Evolutionary conservation across 2,113 vertebrate genomes (phyloP).

Genomic region (Neodon shergylaensis): DNA sequence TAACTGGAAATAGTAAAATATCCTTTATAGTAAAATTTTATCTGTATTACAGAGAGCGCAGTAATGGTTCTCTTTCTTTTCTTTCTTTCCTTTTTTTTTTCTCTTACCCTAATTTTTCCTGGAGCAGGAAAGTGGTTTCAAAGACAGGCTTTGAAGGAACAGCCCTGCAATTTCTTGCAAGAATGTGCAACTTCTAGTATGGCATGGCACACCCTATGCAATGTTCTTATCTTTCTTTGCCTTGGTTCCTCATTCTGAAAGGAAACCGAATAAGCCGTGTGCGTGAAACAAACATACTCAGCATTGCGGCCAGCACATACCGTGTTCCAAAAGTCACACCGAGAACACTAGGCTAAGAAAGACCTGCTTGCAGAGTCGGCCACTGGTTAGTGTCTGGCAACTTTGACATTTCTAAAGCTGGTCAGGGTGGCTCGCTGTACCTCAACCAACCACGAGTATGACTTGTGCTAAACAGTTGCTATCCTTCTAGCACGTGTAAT

Average conservation of each 20-base stretch:
- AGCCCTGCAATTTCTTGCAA: neutral
- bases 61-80: neutral
- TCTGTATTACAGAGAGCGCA: neutral
- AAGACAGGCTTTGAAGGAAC: neutral
- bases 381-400: neutral
- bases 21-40: constrained; percentile 10
- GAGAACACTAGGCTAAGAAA: neutral
- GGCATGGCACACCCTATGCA: neutral
- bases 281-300: neutral
- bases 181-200: neutral
- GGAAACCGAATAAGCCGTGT: neutral
- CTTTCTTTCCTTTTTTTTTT: rapidly evolving
- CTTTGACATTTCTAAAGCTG: neutral
- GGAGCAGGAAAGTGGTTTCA: neutral
- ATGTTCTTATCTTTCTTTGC: constrained; percentile 26
- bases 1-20: constrained; percentile 29
- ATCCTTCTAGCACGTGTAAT: neutral
- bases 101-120: neutral
- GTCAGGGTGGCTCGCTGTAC: neutral
- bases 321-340: neutral
- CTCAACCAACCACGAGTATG: neutral
- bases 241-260: constrained; percentile 10
- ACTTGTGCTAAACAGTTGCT: neutral
- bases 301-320: neutral
- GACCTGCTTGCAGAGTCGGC: neutral